Percentiles rank a stretch among this genome's conserved stretches.
phyloP scores from a whole-genome alignment of 2,113 vertebrate species.

The Brachypteracias leptosomus region DNA sequence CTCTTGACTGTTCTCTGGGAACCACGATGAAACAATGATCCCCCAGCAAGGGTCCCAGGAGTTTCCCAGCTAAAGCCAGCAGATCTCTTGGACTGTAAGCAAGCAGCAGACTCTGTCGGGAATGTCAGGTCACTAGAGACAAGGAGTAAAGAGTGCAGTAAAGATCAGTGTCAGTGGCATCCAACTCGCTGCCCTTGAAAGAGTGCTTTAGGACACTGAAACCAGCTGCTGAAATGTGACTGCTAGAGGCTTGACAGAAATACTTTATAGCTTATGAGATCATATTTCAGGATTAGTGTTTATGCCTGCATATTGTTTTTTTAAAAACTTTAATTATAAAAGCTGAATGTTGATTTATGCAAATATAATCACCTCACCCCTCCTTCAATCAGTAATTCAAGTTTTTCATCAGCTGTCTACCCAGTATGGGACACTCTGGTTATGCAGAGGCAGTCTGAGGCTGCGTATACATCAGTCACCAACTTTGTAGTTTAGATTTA shows the following conservation, averaged over 20 bases:
- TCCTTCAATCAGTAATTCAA: background rate
- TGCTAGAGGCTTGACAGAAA: background rate
- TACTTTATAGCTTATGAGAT: background rate
- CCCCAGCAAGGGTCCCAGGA: rapidly evolving
- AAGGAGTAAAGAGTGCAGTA: background rate
- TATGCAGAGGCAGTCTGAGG: background rate
- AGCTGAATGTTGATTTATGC: background rate
- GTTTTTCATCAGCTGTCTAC: background rate
- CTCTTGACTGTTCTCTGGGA: background rate
- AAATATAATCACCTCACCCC: background rate
- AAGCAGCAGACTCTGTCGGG: background rate
- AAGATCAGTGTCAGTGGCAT: background rate
- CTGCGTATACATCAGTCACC: background rate
- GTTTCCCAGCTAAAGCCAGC: background rate
- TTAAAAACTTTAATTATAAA: background rate
- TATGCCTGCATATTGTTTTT: background rate
- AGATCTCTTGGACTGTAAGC: background rate
- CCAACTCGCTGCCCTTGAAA: background rate
- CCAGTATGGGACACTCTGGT: background rate
- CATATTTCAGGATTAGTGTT: background rate
- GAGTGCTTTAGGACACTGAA: background rate
- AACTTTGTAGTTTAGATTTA: background rate
- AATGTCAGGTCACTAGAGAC: background rate
- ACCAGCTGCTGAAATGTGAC: background rate
- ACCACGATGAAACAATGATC: background rate